Evolutionary conservation across 2,797 vertebrate species (phyloP).

Genomic region (Loris lydekkerianus): DNA sequence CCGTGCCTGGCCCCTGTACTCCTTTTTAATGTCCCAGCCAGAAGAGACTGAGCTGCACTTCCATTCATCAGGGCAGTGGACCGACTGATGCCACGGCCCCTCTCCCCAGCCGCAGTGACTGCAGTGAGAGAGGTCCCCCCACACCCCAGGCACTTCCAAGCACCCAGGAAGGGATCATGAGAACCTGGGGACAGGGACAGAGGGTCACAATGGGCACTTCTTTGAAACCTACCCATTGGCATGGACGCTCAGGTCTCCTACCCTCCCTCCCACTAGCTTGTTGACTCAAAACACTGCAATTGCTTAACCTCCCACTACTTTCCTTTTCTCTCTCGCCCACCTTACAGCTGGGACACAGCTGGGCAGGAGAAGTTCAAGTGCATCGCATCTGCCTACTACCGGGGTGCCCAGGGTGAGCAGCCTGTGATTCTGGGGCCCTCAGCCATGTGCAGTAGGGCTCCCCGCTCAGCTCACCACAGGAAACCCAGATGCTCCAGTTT

Average conservation of each 20-base stretch:
- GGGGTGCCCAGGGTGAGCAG: constrained; percentile 94
- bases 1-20: neutral
- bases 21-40: neutral
- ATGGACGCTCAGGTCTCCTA: neutral
- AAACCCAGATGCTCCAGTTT: neutral
- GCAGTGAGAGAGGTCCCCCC: neutral
- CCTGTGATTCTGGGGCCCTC: neutral
- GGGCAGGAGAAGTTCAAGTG: constrained; percentile 98
- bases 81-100: neutral
- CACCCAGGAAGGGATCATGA: neutral
- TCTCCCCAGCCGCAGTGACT: neutral
- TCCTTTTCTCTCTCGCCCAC: constrained; percentile 56
- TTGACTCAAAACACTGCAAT: constrained; percentile 68
- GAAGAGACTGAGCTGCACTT: neutral
- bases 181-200: neutral
- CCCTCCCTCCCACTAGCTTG: neutral
- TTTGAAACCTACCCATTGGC: neutral
- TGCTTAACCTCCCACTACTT: constrained; percentile 73
- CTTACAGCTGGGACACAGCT: constrained; percentile 96
- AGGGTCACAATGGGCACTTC: neutral
- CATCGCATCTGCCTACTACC: constrained; percentile 95
- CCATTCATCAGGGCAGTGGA: neutral
- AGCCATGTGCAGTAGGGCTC: accelerated
- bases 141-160: too few species aligned
- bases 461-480: neutral